Evolutionary conservation across 2,888 invertebrate genomes (phyloP).

Genomic region (Ommatoiulus sabulosus): DNA sequence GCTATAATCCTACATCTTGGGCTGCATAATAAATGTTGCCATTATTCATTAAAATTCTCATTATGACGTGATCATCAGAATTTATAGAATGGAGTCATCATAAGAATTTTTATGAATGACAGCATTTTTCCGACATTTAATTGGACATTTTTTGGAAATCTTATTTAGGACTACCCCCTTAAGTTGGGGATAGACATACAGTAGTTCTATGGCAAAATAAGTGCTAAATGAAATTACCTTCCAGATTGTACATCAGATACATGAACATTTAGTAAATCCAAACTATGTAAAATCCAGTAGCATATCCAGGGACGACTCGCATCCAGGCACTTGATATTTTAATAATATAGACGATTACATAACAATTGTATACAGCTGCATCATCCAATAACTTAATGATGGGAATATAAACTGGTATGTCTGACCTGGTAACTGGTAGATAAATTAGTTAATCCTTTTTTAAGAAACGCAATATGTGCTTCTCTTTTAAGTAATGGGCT

Average conservation of each 20-base stretch:
- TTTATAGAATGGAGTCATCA: too few relatives aligned
- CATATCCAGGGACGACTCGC: constrained; percentile 96
- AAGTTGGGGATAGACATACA: too few relatives aligned
- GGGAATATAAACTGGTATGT: not conserved
- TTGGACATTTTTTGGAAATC: too few relatives aligned
- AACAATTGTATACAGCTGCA: not conserved
- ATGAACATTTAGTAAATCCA: constrained; percentile 80
- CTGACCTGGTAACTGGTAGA: constrained; percentile 77
- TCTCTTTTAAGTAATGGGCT: constrained; percentile 74
- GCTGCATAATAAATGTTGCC: too few relatives aligned
- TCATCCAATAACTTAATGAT: constrained; percentile 56
- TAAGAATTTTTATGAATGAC: too few relatives aligned
- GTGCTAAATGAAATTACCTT: constrained; percentile 63
- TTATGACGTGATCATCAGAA: too few relatives aligned
- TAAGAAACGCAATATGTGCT: constrained; percentile 76
- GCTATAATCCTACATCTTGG: too few relatives aligned
- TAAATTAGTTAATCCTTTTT: constrained; percentile 76
- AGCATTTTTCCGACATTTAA: too few relatives aligned
- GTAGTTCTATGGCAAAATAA: too few relatives aligned
- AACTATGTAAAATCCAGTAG: constrained; percentile 95
- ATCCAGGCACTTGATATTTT: constrained; percentile 78
- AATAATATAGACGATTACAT: constrained; percentile 55
- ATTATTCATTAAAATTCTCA: too few relatives aligned
- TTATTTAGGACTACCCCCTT: too few relatives aligned
- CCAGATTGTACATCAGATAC: constrained; percentile 70